Base-by-base conservation (phyloP, 2,888 invertebrate genomes). In the Chalcosyrphus nemorum region DNA sequence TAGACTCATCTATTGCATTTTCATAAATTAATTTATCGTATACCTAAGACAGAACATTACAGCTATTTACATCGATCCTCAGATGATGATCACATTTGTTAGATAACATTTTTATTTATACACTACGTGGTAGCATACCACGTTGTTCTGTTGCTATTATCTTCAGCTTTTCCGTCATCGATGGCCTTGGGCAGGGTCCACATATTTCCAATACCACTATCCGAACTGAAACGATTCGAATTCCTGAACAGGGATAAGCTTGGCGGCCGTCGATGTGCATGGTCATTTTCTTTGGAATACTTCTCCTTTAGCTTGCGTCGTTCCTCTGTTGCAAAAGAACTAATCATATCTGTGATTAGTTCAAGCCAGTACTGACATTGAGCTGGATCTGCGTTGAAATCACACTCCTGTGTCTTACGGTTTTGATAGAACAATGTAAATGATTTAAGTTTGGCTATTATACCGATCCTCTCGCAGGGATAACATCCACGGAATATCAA, bases 141-240 rank as follows among this genome's bases (percentile, higher is more conserved):
- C 6, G 91, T 91, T n/a, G 91, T 89, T 7, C 89, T 89, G 85
- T 90, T 89, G 47, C 87, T 87, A 6, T 66, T 61, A 2, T 87
- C 81, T 32, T 86, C 84, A 21, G 41, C 21, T 17, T 86, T 87
- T n/a, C 29, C 77, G 0, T 89, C 90, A 38, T 87, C 87, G 0
- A 90, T 89, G 4, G 89, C 87, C 17, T 88, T 89, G 0, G 91
- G 91, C 87, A 90, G 86, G 35, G 88, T 86, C 89, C 90, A 89
- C 19, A 90, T 90, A 72, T 90, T 91, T 4, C 90, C 91, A 32
- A 91, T 91, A 24, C 91, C 91, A 63, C 91, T 91, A 72, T 91
- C 91, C 19, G 89, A 88, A 61, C 91, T 91, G 52, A 91, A 90
- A 32, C 91, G 89, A 88, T 91, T 91, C 54, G 91, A 90, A 76